Base-by-base conservation (phyloP, 2,888 invertebrate species). In the Acrocera orbiculus region DNA sequence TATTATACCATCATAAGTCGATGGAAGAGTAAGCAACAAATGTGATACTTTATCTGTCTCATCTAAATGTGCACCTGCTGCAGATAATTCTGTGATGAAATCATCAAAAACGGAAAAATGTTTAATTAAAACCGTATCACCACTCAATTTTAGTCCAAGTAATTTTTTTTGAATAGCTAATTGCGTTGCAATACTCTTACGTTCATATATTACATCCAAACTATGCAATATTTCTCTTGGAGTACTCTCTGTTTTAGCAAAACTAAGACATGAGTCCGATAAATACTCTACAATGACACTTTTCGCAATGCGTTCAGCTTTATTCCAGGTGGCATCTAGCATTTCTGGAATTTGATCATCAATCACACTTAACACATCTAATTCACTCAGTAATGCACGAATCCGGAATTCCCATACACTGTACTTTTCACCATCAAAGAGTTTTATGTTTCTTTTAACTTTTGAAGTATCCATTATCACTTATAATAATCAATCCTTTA, bases 11-110 rank as follows among this genome's bases (percentile, higher is more conserved):
- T 54, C 48, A 39, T 54, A 53, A 14, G 38, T 27, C 14, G 44
- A 9, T 5, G 54, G 53, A 20, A 56, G 35, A 13, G 51, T 52
- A 2, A 54, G 24, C 10, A 56, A 38, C n/a, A 54, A 42, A 42
- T 54, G 50, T 1, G 51, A 39, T 4, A 55, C 40, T 40, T 52
- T 54, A 32, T 54, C 52, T 4, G 45, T 49, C 41, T 57, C 53
- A 13, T 52, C 48, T 4, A 54, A 28, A 30, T 46, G 49, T 3
- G 48, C 53, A 17, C 56, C 54, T 9, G 53, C 48, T 2, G 49
- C 44, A 4, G 42, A 15, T 24, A 57, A 40, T 31, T 55, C 52
- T 5, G 42, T 41, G 2, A 56, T 43, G 8, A 53, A 34, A 17
- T 52, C 46, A 35, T 57, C 54, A 40, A 57, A 55, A 4, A 27